A percentile compares a stretch with the other conserved stretches of the same genome.
phyloP scores from a whole-genome alignment of 2,888 invertebrate species.

The Gymnosoma rotundatum region DNA sequence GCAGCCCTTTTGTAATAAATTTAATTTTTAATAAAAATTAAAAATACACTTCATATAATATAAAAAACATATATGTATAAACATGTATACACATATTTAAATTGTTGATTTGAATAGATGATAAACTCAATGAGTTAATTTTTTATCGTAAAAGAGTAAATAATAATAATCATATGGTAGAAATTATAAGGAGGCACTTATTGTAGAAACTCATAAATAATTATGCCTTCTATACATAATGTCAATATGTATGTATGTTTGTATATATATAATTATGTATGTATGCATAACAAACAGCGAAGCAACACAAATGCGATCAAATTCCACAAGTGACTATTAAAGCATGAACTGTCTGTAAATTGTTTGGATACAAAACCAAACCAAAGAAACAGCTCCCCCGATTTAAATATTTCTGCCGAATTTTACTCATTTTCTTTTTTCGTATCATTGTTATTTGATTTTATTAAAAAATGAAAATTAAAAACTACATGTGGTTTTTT shows the following conservation, averaged over 20 bases:
- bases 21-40: constrained; percentile 1
- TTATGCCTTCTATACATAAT: constrained; percentile 29
- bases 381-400: constrained; percentile 14
- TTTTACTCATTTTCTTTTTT: constrained; percentile 12
- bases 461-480: constrained; percentile 4
- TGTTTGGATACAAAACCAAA: constrained; percentile 15
- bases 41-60: neutral
- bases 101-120: constrained; percentile 29
- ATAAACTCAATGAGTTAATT: constrained; percentile 35
- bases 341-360: constrained; percentile 30
- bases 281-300: neutral
- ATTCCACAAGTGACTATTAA: neutral
- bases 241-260: no score
- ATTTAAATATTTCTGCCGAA: constrained; percentile 36
- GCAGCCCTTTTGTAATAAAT: constrained; percentile 44
- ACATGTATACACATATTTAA: no score
- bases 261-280: neutral
- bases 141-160: constrained; percentile 1
- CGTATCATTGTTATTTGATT: constrained; percentile 31
- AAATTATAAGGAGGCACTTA: constrained; percentile 57
- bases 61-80: neutral
- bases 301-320: neutral
- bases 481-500: neutral
- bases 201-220: constrained; percentile 52
- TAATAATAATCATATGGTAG: constrained; percentile 31